Conservation (phyloP, 2,888 invertebrate genomes). For the Synanthedon myopaeformis region DNA sequence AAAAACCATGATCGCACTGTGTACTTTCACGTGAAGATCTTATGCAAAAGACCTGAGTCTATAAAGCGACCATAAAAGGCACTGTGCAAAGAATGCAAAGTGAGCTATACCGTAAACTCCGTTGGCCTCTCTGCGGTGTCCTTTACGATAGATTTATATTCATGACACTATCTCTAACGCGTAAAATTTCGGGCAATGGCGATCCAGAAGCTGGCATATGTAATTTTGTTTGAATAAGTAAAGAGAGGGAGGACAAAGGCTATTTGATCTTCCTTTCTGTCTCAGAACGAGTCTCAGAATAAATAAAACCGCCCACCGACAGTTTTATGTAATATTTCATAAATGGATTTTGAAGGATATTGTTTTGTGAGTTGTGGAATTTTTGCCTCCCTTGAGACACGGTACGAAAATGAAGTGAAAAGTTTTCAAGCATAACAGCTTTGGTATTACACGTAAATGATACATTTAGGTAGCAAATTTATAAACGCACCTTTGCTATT, state of each 20-base stretch:
- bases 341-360: constrained; percentile 58
- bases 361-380: constrained; percentile 27
- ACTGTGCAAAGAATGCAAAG: constrained; percentile 67
- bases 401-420: constrained; percentile 6
- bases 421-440: too few relatives aligned
- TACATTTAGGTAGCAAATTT: too few relatives aligned
- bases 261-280: constrained; percentile 60
- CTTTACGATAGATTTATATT: constrained; percentile 71
- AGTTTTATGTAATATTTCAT: constrained; percentile 58
- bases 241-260: constrained; percentile 66
- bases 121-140: constrained; percentile 57
- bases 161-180: constrained; percentile 67
- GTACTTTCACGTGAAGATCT: constrained; percentile 32
- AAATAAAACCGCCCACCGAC: constrained; percentile 52
- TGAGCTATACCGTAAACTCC: constrained; percentile 57
- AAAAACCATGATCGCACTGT: not conserved
- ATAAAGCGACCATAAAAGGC: constrained; percentile 65
- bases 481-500: too few relatives aligned
- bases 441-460: too few relatives aligned
- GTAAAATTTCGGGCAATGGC: constrained; percentile 69
- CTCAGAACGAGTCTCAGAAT: constrained; percentile 36
- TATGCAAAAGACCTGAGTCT: constrained; percentile 63
- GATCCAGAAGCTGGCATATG: constrained; percentile 67
- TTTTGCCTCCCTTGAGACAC: constrained; percentile 8
- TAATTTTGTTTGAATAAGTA: constrained; percentile 72